A percentile compares a stretch with the other conserved stretches of the same genome.
Conservation (phyloP, 2,113 vertebrate genomes). For the Periophthalmodon schlosseri region DNA sequence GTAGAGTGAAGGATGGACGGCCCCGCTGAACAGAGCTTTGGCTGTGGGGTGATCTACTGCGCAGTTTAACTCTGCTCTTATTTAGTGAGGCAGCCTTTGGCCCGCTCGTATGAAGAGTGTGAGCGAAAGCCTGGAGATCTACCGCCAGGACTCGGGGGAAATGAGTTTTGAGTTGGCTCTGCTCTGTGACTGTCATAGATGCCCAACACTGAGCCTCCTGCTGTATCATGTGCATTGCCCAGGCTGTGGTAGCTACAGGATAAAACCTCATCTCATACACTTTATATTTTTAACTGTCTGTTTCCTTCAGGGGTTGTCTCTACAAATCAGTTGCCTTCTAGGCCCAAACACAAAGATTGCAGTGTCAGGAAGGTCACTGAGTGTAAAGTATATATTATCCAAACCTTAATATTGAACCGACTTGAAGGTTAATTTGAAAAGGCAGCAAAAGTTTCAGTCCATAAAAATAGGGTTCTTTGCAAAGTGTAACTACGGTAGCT, state of each 20-base stretch:
- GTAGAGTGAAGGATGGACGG: slow-evolving; percentile 25
- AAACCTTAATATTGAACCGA: background rate
- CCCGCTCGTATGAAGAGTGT: slow-evolving; percentile 11
- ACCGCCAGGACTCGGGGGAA: slow-evolving; percentile 26
- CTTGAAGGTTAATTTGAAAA: background rate
- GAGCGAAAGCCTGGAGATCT: slow-evolving; percentile 13
- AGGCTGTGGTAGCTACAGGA: background rate
- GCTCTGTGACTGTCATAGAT: slow-evolving; percentile 27
- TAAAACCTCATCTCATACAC: slow-evolving; percentile 8
- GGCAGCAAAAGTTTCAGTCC: background rate
- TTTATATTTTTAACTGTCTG: background rate
- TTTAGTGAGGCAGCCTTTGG: slow-evolving; percentile 35
- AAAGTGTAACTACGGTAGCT: background rate
- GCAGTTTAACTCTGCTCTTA: slow-evolving; percentile 31
- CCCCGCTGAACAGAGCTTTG: slow-evolving; percentile 6
- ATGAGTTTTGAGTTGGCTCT: slow-evolving; percentile 16
- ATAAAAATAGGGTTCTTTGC: background rate
- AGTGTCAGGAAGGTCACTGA: background rate
- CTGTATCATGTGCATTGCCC: slow-evolving; percentile 1
- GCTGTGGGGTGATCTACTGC: slow-evolving; percentile 43
- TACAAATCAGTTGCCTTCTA: slow-evolving; percentile 2
- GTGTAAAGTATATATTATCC: background rate
- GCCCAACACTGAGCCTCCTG: background rate
- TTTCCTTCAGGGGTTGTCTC: background rate
- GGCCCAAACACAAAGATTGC: background rate